Base-by-base conservation (phyloP, 2,888 invertebrate genomes). In the Acrobasis suavella region DNA sequence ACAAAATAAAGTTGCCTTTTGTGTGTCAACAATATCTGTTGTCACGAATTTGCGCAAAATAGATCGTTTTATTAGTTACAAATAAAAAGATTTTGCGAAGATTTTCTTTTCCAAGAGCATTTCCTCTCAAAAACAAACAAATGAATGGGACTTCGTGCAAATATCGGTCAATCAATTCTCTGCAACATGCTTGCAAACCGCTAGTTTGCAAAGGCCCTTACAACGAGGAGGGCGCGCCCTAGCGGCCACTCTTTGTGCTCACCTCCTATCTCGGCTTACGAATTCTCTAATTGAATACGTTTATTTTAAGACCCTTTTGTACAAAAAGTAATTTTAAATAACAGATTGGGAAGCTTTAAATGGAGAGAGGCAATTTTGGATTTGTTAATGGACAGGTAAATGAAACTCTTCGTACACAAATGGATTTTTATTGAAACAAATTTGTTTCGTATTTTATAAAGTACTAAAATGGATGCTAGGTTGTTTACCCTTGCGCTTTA, bases 301-400 rank as follows among this genome's bases (percentile, higher is more conserved):
- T 56, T 56, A 56, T 56, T 55, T 56, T 46, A 12, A 56, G 56
- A 42, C 42, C 56, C 56, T 56, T 56, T 56, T 42, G 14, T 46
- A 39, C 56, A 56, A 56, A 56, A 56, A 22, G 46, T 56, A 56
- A 56, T 56, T 56, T 56, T 56, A 56, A 56, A 56, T 56, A 42
- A 56, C 42, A 56, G 56, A 42, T 42, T 14, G 56, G 56, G 10
- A 42, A 8, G 14, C 42, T 46, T 56, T 55, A 46, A 56, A 56
- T 56, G 42, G 56, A 46, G 39, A 56, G 17, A 56, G 55, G 15
- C 39, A 56, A 56, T 56, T 55, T 55, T 15, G 15, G 55, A 39
- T 39, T 55, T 52, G 52, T 37, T 52, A 52, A 52, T 52, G 52
- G 52, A 52, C 32, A 22, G 22, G 52, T 52, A 52, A 52, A 22